Base-by-base conservation (phyloP, 2,797 vertebrate genomes). In the Gambusia yucatana region DNA sequence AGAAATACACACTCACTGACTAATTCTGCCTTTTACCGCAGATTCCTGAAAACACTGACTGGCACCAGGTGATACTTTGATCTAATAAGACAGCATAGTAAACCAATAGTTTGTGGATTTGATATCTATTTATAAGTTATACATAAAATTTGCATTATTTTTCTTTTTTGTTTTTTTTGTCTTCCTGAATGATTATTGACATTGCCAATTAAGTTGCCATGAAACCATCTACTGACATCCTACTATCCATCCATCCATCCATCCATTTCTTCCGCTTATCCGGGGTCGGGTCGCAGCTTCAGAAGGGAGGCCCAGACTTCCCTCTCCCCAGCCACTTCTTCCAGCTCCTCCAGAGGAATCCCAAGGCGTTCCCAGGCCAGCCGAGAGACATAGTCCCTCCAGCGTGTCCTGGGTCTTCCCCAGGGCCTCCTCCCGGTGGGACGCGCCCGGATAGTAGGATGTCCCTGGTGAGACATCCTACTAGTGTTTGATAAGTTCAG, bases 1-100 rank as follows among this genome's bases (percentile, higher is more conserved):
- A 74, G 59, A 44, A 81, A 63, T 75, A 41, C 57, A 39, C 76
- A n/a, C 43, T 59, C 41, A 28, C 50, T 84, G 75, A 84, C 73
- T 76, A 74, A 55, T 55, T 77, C 50, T 33, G 13, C 43, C 28
- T 50, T 43, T 28, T 6, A 47, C 75, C 65, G 61, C 82, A 74
- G 76, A 86, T 84, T 67, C 57, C 55, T 72, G 33, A 85, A 84
- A 73, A 79, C 65, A 55, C 20, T 70, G 69, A 74, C 67, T 10
- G 28, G 75, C 25, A 20, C 16, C 41, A 22, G 14, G 61, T 25
- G 3, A 30, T 28, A 30, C 3, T 44, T 74, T 43, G 41, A 17
- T 65, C 13, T 36, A 65, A 39, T 36, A 36, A 63, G 36, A 63
- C 30, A 9, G 13, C 57, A 61, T 7, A 6, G 16, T 33, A 33